Conservation (phyloP, 2,888 invertebrate genomes). For the Eulithis testata region DNA sequence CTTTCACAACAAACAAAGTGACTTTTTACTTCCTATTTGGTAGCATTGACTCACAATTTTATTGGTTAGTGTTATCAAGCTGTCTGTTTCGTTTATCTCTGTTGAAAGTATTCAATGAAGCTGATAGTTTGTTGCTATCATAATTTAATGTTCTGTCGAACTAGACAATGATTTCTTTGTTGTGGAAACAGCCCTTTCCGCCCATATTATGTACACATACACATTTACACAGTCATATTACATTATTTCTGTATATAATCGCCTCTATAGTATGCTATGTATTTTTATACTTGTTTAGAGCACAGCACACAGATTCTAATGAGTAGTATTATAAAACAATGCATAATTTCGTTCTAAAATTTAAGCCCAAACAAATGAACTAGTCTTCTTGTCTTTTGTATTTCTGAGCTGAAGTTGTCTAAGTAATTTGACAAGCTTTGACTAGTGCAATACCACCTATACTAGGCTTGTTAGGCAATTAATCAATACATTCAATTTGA, state of each 20-base stretch:
- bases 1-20: constrained; percentile 7
- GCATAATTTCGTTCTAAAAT: background rate
- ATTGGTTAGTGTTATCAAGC: constrained; percentile 47
- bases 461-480: too few relatives aligned
- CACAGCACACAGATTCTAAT: background rate
- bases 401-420: too few relatives aligned
- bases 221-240: background rate
- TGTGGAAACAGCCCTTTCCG: constrained; percentile 19
- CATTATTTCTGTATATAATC: background rate
- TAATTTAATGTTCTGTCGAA: background rate
- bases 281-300: background rate
- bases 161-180: constrained; percentile 18
- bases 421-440: too few relatives aligned
- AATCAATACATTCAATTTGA: too few relatives aligned
- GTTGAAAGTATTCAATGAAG: constrained; percentile 16
- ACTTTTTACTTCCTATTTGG: constrained; percentile 34
- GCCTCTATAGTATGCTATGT: background rate
- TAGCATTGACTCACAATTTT: constrained; percentile 34
- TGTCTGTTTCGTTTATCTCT: constrained; percentile 35
- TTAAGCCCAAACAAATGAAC: too few relatives aligned
- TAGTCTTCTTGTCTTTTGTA: too few relatives aligned
- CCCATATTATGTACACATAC: constrained; percentile 25
- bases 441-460: too few relatives aligned
- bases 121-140: constrained; percentile 17
- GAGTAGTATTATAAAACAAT: too few relatives aligned